Evolutionary conservation across 2,113 vertebrate genomes (phyloP).

Genomic region (Rhinogobius similis): DNA sequence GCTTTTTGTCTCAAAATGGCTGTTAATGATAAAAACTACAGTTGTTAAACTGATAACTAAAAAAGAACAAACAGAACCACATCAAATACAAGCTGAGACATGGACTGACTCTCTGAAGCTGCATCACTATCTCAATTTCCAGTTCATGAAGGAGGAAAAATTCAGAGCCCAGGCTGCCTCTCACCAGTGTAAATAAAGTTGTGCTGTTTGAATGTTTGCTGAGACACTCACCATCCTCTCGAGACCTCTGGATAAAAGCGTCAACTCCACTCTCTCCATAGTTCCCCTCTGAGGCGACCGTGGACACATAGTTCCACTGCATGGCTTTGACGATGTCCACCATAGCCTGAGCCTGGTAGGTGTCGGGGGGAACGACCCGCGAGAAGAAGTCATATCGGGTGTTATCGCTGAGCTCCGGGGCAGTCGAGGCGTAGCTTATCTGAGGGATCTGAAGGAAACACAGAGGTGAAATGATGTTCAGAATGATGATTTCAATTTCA

Average conservation of each 20-base stretch:
- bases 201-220: slow-evolving; percentile 3
- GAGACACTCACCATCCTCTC: slow-evolving; percentile 89
- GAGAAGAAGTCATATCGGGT: slow-evolving; percentile 98
- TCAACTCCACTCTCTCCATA: slow-evolving; percentile 94
- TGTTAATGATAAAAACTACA: too few species aligned
- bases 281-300: slow-evolving; percentile 93
- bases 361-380: slow-evolving; percentile 92
- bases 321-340: slow-evolving; percentile 95
- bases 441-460: slow-evolving; percentile 86
- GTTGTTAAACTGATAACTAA: too few species aligned
- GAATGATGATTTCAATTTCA: not conserved
- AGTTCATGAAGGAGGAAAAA: not conserved
- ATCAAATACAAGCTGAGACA: too few species aligned
- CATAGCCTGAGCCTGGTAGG: slow-evolving; percentile 97
- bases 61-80: too few species aligned
- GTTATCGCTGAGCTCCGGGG: slow-evolving; percentile 94
- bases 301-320: slow-evolving; percentile 96
- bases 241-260: slow-evolving; percentile 94
- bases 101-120: not conserved
- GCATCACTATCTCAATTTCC: not conserved
- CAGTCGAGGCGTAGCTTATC: slow-evolving; percentile 96
- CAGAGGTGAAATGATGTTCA: not conserved
- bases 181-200: slow-evolving; percentile 3
- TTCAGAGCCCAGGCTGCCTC: not conserved
- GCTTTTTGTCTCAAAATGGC: too few species aligned